Conservation (phyloP, 2,888 invertebrate genomes). For the Altica lythri region DNA sequence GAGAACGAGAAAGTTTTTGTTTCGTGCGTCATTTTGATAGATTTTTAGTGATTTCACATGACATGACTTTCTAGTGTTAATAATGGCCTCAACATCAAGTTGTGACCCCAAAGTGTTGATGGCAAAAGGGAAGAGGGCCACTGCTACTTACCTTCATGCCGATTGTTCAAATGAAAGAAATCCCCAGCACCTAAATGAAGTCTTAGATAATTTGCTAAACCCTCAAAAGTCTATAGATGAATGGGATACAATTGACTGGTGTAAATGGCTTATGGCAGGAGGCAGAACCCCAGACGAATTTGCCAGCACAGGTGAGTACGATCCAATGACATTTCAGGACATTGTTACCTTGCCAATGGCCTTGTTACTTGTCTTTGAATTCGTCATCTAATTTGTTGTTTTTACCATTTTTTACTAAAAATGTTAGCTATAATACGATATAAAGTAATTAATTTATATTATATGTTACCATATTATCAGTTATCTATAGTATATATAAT, state of each 20-base stretch:
- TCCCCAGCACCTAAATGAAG: slow-evolving; percentile 77
- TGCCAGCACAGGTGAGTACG: slow-evolving; percentile 77
- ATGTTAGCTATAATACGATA: no score
- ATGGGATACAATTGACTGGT: slow-evolving; percentile 93
- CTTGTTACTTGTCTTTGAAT: slow-evolving; percentile 37
- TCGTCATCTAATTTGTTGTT: slow-evolving; percentile 22
- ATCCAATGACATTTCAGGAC: slow-evolving; percentile 27
- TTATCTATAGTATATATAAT: no score
- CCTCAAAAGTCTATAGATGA: slow-evolving; percentile 86
- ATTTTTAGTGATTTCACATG: slow-evolving; percentile 42
- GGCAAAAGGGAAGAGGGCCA: slow-evolving; percentile 83
- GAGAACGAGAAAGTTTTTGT: slow-evolving; percentile 31
- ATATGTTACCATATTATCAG: no score
- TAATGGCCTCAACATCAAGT: slow-evolving; percentile 67
- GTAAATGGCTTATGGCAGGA: slow-evolving; percentile 92
- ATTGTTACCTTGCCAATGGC: slow-evolving; percentile 39
- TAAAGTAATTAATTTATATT: no score
- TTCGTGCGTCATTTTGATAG: slow-evolving; percentile 40
- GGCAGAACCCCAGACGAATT: slow-evolving; percentile 93
- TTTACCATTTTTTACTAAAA: slow-evolving; percentile 13
- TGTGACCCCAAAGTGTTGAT: slow-evolving; percentile 69
- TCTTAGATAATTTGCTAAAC: slow-evolving; percentile 84
- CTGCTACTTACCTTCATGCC: slow-evolving; percentile 84
- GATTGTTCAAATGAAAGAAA: slow-evolving; percentile 71
- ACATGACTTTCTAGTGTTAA: slow-evolving; percentile 46